These are phyloP conservation scores for Halcyon malimbica DNA, from an alignment of 2,113 vertebrate genomes.

Conservation along the genomic window DNA sequence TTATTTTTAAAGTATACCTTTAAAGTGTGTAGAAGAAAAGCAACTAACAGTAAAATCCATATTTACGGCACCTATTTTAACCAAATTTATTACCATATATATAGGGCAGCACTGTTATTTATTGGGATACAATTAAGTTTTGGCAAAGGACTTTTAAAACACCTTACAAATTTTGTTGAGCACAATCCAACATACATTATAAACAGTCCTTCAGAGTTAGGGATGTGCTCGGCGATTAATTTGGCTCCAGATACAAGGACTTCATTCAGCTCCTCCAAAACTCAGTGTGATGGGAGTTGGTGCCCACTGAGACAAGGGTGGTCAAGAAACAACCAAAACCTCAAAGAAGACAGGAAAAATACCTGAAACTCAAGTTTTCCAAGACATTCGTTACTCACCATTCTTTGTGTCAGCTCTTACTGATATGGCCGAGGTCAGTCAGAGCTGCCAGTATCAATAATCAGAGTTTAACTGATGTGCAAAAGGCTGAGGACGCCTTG, in stretches of 20 bases:
- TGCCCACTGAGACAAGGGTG: neutral
- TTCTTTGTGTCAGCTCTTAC: neutral
- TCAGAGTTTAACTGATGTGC: neutral
- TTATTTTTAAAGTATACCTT: slow-evolving; percentile 14
- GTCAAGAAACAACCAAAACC: neutral
- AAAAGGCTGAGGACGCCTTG: neutral
- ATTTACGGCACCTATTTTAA: slow-evolving; percentile 27
- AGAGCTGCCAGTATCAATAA: neutral
- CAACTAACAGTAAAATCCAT: neutral
- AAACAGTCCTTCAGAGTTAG: neutral
- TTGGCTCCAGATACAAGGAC: accelerated
- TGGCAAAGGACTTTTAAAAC: slow-evolving; percentile 24
- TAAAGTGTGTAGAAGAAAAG: slow-evolving; percentile 10
- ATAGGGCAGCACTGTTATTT: slow-evolving; percentile 30
- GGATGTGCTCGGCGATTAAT: accelerated
- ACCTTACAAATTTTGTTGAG: neutral
- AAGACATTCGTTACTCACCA: neutral
- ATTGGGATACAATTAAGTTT: slow-evolving; percentile 42
- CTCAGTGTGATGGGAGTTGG: accelerated
- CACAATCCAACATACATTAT: neutral
- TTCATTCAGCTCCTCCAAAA: neutral
- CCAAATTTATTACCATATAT: neutral
- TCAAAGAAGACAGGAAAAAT: neutral
- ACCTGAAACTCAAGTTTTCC: neutral
- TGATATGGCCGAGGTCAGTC: neutral